Conservation (phyloP, 2,797 vertebrate genomes). For the Avahi laniger region DNA sequence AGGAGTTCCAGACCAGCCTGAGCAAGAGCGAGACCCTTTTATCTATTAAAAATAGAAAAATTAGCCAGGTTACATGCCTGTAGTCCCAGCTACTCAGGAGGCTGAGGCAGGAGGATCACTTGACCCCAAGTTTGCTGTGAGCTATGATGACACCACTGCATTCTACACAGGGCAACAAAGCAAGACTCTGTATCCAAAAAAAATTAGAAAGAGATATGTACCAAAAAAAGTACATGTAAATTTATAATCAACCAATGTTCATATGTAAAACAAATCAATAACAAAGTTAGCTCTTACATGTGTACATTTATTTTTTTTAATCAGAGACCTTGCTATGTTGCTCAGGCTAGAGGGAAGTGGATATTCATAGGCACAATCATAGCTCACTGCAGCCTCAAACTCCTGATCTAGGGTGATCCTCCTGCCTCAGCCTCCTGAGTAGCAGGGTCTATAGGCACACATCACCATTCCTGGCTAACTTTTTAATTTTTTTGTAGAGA, state of each 20-base stretch:
- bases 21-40: too few species aligned
- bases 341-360: background rate
- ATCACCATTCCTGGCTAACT: background rate
- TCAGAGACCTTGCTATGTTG: background rate
- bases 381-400: background rate
- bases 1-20: too few species aligned
- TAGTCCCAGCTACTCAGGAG: too few species aligned
- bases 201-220: background rate
- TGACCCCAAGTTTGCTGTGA: too few species aligned
- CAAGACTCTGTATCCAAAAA: too few species aligned
- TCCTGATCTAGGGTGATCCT: background rate
- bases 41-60: too few species aligned
- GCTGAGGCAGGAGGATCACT: too few species aligned
- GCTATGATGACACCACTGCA: too few species aligned
- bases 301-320: background rate
- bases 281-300: background rate
- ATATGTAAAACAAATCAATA: background rate
- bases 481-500: background rate
- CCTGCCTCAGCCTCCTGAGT: background rate
- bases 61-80: too few species aligned
- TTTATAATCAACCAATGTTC: background rate
- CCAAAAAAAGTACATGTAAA: background rate
- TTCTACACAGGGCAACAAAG: too few species aligned
- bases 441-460: background rate
- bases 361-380: background rate